Percentiles rank a stretch among this genome's conserved stretches.
Conservation (phyloP, 2,888 invertebrate genomes). For the Volucella inflata region DNA sequence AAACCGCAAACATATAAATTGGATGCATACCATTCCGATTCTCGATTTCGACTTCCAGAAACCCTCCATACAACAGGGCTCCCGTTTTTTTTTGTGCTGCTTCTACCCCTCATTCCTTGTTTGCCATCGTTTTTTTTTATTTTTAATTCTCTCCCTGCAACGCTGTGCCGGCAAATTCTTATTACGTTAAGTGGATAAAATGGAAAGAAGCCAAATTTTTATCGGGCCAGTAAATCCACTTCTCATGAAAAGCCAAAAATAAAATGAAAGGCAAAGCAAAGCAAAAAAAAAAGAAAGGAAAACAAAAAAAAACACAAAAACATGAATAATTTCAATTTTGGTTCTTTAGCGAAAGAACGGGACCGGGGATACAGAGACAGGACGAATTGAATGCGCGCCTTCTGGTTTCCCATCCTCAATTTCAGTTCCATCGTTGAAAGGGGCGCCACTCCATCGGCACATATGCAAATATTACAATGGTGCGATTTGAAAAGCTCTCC, state of each 20-base stretch:
- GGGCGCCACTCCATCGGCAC: slow-evolving; percentile 24
- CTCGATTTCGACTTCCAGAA: not conserved
- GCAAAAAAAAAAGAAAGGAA: slow-evolving; percentile 45
- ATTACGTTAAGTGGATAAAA: slow-evolving; percentile 80
- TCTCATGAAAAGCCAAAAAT: slow-evolving; percentile 72
- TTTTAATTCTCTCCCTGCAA: slow-evolving; percentile 29
- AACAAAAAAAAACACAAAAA: not conserved
- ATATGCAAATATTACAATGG: slow-evolving; percentile 68
- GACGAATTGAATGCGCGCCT: slow-evolving; percentile 56
- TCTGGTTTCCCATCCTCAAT: not conserved
- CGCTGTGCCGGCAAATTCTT: slow-evolving; percentile 77
- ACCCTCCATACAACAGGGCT: slow-evolving; percentile 28
- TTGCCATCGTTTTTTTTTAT: not conserved
- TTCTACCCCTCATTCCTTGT: no score
- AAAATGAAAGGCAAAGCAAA: slow-evolving; percentile 62
- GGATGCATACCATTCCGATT: slow-evolving; percentile 51
- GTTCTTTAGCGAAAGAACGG: slow-evolving; percentile 16
- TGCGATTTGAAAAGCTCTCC: slow-evolving; percentile 42
- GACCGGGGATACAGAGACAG: not conserved
- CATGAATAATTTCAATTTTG: slow-evolving; percentile 70
- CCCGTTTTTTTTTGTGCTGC: not conserved
- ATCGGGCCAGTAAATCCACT: slow-evolving; percentile 78
- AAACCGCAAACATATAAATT: slow-evolving; percentile 71
- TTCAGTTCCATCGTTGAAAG: slow-evolving; percentile 20
- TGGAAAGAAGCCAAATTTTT: slow-evolving; percentile 80